A percentile compares a stretch with the other conserved stretches of the same genome.
phyloP scores from a whole-genome alignment of 2,113 vertebrate species.

The Vireo altiloquus region DNA sequence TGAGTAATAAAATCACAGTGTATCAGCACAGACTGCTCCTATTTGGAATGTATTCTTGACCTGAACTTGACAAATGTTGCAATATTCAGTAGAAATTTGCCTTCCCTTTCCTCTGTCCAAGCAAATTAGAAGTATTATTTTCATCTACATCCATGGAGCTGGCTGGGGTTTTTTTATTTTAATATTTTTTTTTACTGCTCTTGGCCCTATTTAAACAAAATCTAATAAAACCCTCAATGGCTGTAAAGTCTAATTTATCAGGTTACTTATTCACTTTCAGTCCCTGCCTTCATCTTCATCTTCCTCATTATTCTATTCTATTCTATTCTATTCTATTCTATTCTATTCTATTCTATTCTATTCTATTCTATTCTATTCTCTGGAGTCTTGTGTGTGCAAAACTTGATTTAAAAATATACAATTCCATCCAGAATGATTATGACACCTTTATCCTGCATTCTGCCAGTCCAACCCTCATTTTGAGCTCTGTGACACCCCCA shows the following conservation, averaged over 20 bases:
- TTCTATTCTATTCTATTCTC: too few relatives aligned
- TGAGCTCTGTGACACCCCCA: not conserved
- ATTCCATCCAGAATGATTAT: not conserved
- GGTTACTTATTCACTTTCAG: not conserved
- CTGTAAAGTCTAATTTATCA: not conserved
- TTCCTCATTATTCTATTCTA: not conserved
- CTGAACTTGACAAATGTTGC: not conserved
- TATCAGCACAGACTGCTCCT: not conserved
- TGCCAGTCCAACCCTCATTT: not conserved
- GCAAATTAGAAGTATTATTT: not conserved
- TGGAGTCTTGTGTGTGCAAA: not conserved
- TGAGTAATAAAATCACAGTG: not conserved
- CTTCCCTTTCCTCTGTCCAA: not conserved
- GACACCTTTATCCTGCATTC: not conserved
- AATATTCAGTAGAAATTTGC: not conserved
- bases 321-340: too few relatives aligned
- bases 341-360: too few relatives aligned
- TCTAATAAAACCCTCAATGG: not conserved
- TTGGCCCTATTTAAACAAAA: not conserved
- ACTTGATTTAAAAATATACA: not conserved
- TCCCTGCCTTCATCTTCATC: not conserved
- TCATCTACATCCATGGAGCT: not conserved
- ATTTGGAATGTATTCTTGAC: not conserved
- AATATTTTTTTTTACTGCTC: not conserved
- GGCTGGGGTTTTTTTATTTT: not conserved